Base-by-base conservation (phyloP, 2,797 vertebrate species). In the Amniataba percoides region DNA sequence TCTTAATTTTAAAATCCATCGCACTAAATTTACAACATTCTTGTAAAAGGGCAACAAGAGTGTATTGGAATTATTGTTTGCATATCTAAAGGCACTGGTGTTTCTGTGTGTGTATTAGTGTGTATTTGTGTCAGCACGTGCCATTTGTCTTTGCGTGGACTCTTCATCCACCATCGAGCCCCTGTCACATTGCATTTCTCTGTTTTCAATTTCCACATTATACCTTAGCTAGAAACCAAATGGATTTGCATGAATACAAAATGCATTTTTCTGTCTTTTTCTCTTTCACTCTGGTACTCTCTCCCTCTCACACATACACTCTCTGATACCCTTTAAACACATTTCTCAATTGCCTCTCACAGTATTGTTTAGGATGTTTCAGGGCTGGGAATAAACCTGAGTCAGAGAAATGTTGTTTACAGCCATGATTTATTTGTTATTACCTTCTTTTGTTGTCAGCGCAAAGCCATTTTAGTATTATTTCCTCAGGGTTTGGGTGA, bases 141-240 rank as follows among this genome's bases (percentile, higher is more conserved):
- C 14, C 42, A 25, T 73, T 79, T 78, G 58, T 16, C 14, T 75
- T 39, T 57, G 69, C 56, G 65, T 62, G 27, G 66, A 13, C n/a
- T 45, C 43, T 71, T 88, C 64, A 69, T 74, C 64, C 39, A 42
- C 56, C 0, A 8, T 42, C 68, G 59, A 86, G 61, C 19, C 63
- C 74, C 66, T 82, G 88, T 89, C 77, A 77, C 83, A 65, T 80
- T 86, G 70, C 79, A 84, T 91, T 89, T 88, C n/a, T 73, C 69
- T n/a, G 13, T 80, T 87, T 89, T 90, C 82, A 86, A 72, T 88
- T 87, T 87, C 56, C 71, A 62, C 67, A 81, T 78, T 78, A 76
- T 72, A 81, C 77, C 76, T 83, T 75, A 73, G 80, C 73, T 66
- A 45, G 40, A 79, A 86, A 82, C 75, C 67, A 78, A 87, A 85